Base-by-base conservation (phyloP, 2,797 vertebrate genomes). In the Diplodus puntazzo region DNA sequence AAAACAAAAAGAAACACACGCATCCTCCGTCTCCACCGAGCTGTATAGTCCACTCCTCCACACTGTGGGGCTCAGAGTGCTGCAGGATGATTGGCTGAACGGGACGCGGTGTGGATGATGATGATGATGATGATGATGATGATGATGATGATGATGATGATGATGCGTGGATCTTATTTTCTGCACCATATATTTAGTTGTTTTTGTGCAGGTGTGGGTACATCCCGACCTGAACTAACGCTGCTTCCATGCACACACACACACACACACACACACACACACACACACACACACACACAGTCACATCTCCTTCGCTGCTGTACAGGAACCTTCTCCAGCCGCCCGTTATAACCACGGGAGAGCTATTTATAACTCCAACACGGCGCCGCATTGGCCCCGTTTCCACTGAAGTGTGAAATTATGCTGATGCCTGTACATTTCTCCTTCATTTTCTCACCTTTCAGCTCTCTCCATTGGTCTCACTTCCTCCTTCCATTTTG, bases 381-480 rank as follows among this genome's bases (percentile, higher is more conserved):
- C 46, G 77, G 72, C 73, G 75, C 88, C 27, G 89, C 91, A 88
- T 74, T 91, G 90, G 83, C 90, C 92, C 88, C 69, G 39, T 94
- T 92, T 92, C 81, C 86, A 86, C 65, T 78, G 75, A 85, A 80
- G 89, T 84, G 75, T 86, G 82, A 91, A 90, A 88, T 85, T 48
- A 85, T 90, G 89, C 91, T 87, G 87, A 91, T 91, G 81, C 66
- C 75, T 79, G 69, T 86, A 87, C 73, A 63, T 90, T 90, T 82
- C 46, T 48, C 73, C 68, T 50, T 71, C 61, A 64, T 78, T 84
- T 85, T 23, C 50, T 85, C 81, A 86, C 87, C 80, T 85, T 85
- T 72, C 11, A 39, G 39, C 52, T 66, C 5, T 27, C 42, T 42
- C 43, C 50, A 46, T 77, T 62, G 62, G n/a, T 65, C 39, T 54